Percentiles rank a stretch among this genome's conserved stretches.
Evolutionary conservation across 2,888 invertebrate species (phyloP).

Genomic region (Nezara viridula): DNA sequence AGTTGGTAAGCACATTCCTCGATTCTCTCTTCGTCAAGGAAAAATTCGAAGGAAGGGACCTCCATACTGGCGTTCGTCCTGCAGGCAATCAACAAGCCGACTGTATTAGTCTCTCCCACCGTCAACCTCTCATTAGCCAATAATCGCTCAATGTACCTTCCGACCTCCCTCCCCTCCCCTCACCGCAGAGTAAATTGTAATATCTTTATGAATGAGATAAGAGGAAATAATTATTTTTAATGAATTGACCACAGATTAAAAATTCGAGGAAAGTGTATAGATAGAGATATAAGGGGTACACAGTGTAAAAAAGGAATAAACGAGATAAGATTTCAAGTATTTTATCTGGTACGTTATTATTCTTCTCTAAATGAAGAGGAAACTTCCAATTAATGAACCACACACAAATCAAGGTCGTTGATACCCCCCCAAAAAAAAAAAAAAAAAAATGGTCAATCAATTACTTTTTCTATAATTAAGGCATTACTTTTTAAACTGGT

Average conservation of each 20-base stretch:
- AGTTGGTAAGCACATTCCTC: not conserved
- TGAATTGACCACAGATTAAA: not conserved
- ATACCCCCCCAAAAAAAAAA: not conserved
- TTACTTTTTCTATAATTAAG: not conserved
- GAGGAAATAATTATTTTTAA: not conserved
- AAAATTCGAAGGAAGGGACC: not conserved
- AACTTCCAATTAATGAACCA: not conserved
- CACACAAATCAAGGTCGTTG: not conserved
- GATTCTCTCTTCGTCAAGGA: not conserved
- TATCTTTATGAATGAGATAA: not conserved
- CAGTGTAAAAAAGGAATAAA: not conserved
- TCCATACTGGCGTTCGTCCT: conserved; percentile 29
- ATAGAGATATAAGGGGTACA: not conserved
- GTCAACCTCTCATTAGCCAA: not conserved
- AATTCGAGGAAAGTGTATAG: not conserved
- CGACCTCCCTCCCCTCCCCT: not conserved
- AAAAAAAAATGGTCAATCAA: not conserved
- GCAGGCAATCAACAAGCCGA: conserved; percentile 39
- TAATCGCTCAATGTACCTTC: not conserved
- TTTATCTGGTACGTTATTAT: not conserved
- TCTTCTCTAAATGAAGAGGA: not conserved
- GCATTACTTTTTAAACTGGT: no score
- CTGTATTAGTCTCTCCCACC: conserved; percentile 30
- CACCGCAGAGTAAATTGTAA: not conserved
- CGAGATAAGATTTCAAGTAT: not conserved